These are phyloP conservation scores for Acridotheres tristis DNA, from an alignment of 2,797 vertebrate genomes.

Conservation along the genomic window DNA sequence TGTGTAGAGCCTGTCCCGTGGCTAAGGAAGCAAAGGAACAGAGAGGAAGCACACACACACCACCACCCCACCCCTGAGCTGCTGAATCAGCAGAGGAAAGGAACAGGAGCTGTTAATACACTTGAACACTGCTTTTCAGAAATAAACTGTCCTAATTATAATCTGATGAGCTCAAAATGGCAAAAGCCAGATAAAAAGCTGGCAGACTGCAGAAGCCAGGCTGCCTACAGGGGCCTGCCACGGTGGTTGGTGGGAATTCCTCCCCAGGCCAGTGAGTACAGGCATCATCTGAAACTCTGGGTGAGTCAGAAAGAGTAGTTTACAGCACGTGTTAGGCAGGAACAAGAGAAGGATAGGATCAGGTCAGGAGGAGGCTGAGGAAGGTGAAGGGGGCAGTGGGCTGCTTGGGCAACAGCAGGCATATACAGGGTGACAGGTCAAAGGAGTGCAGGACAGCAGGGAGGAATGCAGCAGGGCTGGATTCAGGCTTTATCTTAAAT, in stretches of 20 bases:
- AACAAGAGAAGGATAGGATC: background rate
- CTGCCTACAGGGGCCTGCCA: fast-evolving
- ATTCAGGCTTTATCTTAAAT: background rate
- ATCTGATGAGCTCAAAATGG: background rate
- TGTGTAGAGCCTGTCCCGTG: background rate
- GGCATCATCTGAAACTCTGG: background rate
- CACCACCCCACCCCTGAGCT: background rate
- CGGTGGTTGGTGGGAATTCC: fast-evolving
- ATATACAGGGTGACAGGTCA: background rate
- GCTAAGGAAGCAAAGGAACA: background rate
- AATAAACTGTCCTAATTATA: background rate
- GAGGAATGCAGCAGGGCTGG: background rate
- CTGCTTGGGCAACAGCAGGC: background rate
- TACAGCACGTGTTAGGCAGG: background rate
- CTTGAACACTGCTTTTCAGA: background rate
- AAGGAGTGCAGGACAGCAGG: background rate
- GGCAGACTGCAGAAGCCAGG: background rate
- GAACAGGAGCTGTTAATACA: background rate
- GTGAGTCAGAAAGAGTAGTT: background rate
- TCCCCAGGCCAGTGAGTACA: background rate
- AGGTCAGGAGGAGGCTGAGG: background rate
- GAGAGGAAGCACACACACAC: background rate
- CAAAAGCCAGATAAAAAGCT: background rate
- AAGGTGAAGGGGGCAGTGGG: background rate
- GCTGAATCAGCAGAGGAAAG: background rate